phyloP scores from a whole-genome alignment of 2,888 invertebrate species.

The Tachina fera region DNA sequence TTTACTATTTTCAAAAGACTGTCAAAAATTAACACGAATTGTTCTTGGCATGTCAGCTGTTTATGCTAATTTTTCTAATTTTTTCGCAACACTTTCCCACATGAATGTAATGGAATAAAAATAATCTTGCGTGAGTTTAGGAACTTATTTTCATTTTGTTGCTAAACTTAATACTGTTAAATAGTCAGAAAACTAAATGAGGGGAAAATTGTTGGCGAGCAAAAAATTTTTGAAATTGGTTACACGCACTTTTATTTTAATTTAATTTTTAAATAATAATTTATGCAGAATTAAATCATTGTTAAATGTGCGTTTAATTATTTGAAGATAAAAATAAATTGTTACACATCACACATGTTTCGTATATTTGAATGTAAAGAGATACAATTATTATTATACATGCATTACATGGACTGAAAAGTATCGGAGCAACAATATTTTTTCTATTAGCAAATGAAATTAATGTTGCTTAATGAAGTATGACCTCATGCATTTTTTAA shows the following conservation, averaged over 20 bases:
- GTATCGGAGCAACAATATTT: neutral
- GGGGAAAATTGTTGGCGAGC: conserved; percentile 23
- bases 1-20: too few relatives aligned
- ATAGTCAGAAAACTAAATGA: neutral
- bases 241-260: conserved; percentile 49
- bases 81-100: too few relatives aligned
- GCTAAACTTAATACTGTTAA: too few relatives aligned
- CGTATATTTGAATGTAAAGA: neutral
- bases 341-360: conserved; percentile 35
- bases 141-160: too few relatives aligned
- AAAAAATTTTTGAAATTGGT: conserved; percentile 12
- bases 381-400: conserved; percentile 11
- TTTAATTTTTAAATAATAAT: neutral
- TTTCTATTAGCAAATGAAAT: too few relatives aligned
- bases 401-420: neutral
- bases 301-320: conserved; percentile 47
- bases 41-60: too few relatives aligned
- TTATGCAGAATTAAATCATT: conserved; percentile 46
- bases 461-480: too few relatives aligned
- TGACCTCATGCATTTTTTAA: too few relatives aligned
- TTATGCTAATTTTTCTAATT: too few relatives aligned
- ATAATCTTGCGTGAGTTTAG: too few relatives aligned
- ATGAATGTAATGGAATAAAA: too few relatives aligned
- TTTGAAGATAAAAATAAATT: conserved; percentile 40
- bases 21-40: too few relatives aligned